Percentiles rank a stretch among this genome's conserved stretches.
Evolutionary conservation across 1,140 invertebrate genomes (phyloP).

Genomic region (Leptoteleia sp.): DNA sequence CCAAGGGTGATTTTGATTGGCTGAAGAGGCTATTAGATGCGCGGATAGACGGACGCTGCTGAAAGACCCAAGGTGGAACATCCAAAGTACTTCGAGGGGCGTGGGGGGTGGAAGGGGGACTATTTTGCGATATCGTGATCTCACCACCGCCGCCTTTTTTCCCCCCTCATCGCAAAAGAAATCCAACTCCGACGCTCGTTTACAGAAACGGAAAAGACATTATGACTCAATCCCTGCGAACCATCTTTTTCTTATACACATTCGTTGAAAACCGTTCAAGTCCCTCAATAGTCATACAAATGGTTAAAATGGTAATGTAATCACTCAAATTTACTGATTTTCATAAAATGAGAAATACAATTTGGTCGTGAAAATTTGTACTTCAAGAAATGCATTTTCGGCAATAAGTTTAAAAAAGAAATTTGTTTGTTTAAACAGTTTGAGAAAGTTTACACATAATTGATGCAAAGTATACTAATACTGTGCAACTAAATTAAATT

Average conservation of each 20-base stretch:
- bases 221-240: conserved; percentile 48
- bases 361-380: background rate
- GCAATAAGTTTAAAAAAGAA: background rate
- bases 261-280: conserved; percentile 38
- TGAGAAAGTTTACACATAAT: no score
- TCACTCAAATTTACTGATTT: conserved; percentile 1
- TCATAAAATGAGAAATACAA: background rate
- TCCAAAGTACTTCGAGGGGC: conserved; percentile 53
- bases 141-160: background rate
- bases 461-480: no score
- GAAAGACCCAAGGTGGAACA: conserved; percentile 43
- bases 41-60: conserved; percentile 35
- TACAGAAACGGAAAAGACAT: conserved; percentile 42
- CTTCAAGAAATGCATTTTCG: no score
- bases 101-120: conserved; percentile 41
- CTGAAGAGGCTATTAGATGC: conserved; percentile 55
- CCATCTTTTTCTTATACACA: conserved; percentile 37
- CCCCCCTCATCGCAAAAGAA: no score
- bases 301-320: conserved; percentile 32
- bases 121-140: conserved; percentile 54
- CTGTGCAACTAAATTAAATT: no score
- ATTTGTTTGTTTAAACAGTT: no score
- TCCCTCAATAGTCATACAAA: conserved; percentile 22
- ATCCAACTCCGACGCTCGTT: conserved; percentile 41
- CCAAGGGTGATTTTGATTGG: conserved; percentile 62